Evolutionary conservation across 2,797 vertebrate genomes (phyloP).

Genomic region (Centroberyx gerrardi): DNA sequence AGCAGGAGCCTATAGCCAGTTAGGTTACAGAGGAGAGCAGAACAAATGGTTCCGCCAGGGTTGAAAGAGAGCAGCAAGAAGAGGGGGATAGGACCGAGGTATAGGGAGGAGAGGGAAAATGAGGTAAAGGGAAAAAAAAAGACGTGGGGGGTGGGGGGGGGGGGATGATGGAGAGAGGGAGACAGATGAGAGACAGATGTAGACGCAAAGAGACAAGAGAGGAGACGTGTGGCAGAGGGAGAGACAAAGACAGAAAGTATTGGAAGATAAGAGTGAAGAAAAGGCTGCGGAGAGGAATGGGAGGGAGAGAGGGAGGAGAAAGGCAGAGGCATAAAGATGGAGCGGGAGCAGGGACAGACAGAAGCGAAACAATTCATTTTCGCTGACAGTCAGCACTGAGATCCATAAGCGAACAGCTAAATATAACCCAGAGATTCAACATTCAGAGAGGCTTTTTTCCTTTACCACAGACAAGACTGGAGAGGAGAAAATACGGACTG

Average conservation of each 20-base stretch:
- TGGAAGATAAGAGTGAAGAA: constrained; percentile 72
- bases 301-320: constrained; percentile 60
- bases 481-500: constrained; percentile 57
- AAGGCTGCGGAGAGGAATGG: constrained; percentile 66
- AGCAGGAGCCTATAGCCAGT: constrained; percentile 74
- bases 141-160: constrained; percentile 26
- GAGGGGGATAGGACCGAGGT: constrained; percentile 28
- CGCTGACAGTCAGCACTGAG: constrained; percentile 83
- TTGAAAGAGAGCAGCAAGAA: constrained; percentile 53
- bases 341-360: constrained; percentile 77
- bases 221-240: constrained; percentile 39
- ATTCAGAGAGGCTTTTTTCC: constrained; percentile 63
- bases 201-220: constrained; percentile 53
- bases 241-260: constrained; percentile 56
- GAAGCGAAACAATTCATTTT: constrained; percentile 83
- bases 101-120: constrained; percentile 49
- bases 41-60: constrained; percentile 77
- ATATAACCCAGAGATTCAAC: constrained; percentile 82
- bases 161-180: constrained; percentile 36
- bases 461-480: constrained; percentile 56
- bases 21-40: constrained; percentile 77
- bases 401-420: constrained; percentile 83
- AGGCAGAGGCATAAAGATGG: constrained; percentile 70
- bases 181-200: constrained; percentile 64
- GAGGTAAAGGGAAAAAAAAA: constrained; percentile 53